Evolutionary conservation across 2,888 invertebrate species (phyloP).

Genomic region (Alitta virens): DNA sequence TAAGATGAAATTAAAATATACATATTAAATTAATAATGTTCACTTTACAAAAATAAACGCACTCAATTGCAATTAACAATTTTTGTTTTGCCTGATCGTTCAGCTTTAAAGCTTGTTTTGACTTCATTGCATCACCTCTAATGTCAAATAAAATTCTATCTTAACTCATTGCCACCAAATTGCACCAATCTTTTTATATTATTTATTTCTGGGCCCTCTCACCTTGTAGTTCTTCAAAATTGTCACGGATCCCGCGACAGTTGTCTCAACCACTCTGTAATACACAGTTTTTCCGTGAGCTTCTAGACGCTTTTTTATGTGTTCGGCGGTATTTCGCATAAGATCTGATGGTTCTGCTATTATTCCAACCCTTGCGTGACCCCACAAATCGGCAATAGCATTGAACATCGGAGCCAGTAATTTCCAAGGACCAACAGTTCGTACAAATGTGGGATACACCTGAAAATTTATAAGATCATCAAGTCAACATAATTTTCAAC

Average conservation of each 20-base stretch:
- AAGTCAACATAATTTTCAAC: too few relatives aligned
- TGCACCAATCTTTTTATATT: too few relatives aligned
- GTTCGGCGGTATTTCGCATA: background rate
- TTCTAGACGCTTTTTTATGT: background rate
- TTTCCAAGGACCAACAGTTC: slow-evolving; percentile 11
- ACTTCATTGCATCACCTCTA: too few relatives aligned
- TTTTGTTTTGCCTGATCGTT: too few relatives aligned
- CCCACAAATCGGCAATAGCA: background rate
- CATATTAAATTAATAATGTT: too few relatives aligned
- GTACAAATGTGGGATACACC: slow-evolving; percentile 13
- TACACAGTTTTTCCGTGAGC: background rate
- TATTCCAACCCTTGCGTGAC: background rate
- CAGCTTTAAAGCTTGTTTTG: too few relatives aligned
- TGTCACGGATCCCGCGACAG: background rate
- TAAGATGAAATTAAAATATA: too few relatives aligned
- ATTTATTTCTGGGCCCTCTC: too few relatives aligned
- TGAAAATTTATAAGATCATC: background rate
- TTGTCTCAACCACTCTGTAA: background rate
- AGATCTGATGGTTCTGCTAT: background rate
- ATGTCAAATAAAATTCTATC: too few relatives aligned
- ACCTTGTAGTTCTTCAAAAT: background rate
- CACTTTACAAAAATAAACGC: too few relatives aligned
- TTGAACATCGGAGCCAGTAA: background rate
- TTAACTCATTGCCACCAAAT: too few relatives aligned
- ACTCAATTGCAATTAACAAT: too few relatives aligned